A percentile compares a stretch with the other conserved stretches of the same genome.
Evolutionary conservation across 2,888 invertebrate genomes (phyloP).

Genomic region (Trisateles emortualis): DNA sequence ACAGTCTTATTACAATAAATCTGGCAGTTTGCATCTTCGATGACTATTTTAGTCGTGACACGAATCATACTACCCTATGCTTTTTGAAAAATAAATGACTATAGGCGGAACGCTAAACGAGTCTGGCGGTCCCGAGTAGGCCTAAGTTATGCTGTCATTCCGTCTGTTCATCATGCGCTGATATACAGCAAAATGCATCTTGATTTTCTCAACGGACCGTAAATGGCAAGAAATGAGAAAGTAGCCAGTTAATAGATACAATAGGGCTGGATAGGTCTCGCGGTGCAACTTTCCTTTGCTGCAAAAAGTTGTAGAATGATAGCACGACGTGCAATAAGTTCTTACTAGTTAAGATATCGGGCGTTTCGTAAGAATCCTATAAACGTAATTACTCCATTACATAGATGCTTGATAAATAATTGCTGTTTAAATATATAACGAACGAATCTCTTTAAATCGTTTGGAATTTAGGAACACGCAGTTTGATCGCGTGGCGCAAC

Average conservation of each 20-base stretch:
- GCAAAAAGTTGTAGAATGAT: slow-evolving; percentile 78
- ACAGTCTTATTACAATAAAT: too few relatives aligned
- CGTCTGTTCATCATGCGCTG: slow-evolving; percentile 65
- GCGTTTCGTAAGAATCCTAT: slow-evolving; percentile 72
- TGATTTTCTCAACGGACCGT: slow-evolving; percentile 81
- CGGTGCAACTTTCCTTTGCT: slow-evolving; percentile 76
- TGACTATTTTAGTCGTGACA: slow-evolving; percentile 8
- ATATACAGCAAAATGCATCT: slow-evolving; percentile 72
- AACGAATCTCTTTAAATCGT: slow-evolving; percentile 60
- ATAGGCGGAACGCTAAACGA: slow-evolving; percentile 40
- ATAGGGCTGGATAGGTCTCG: slow-evolving; percentile 82
- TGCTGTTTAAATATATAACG: slow-evolving; percentile 53
- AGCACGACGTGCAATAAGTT: slow-evolving; percentile 63
- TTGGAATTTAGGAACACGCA: slow-evolving; percentile 56
- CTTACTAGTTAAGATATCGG: slow-evolving; percentile 64
- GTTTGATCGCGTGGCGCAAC: slow-evolving; percentile 55
- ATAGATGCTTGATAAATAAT: slow-evolving; percentile 60
- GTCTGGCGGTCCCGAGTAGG: slow-evolving; percentile 46
- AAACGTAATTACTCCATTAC: slow-evolving; percentile 73
- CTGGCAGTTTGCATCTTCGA: too few relatives aligned
- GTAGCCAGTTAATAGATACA: slow-evolving; percentile 84
- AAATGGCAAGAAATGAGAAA: slow-evolving; percentile 85
- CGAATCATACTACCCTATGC: slow-evolving; percentile 20
- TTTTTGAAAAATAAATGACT: slow-evolving; percentile 35
- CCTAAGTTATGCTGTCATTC: slow-evolving; percentile 62